Base-by-base conservation (phyloP, 2,113 vertebrate genomes). In the Tachysurus vachellii region DNA sequence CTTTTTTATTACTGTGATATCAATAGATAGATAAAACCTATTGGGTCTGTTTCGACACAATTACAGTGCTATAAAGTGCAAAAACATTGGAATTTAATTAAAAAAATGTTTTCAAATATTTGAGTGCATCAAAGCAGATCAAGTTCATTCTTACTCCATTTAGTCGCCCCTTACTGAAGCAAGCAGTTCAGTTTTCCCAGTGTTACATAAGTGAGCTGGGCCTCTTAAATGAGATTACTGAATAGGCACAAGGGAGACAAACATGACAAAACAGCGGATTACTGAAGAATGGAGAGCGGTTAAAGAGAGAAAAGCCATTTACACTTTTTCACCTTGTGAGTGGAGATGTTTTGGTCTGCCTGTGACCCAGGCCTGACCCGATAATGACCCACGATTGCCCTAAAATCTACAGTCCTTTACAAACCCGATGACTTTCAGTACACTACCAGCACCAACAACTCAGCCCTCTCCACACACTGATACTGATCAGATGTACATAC, bases 221-320 rank as follows among this genome's bases (percentile, higher is more conserved):
- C 88, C 86, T 89, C 86, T 85, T 76, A 91, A 91, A 91, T 86
- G 77, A 91, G 88, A 91, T 91, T 91, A 91, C 82, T 70, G 70
- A 47, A 79, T 77, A 88, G 88, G 85, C 82, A 85, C 76, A 85
- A 70, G 82, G 82, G 87, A 85, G 80, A 86, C 61, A 76, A 84
- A 86, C 88, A 89, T 86, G 84, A 89, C 90, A 89, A 88, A 91
- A 86, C 84, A 86, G 85, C 68, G 84, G 86, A 89, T 91, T 89
- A 84, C 73, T 77, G 75, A 82, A 90, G 85, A 90, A 86, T 87
- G 87, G 85, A 85, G 68, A 23, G 66, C 84, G 84, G 81, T 84
- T 89, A 84, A 75, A 86, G 86, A 88, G 85, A 76, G 87, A 90
- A 86, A 76, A 86, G 82, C 66, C 82, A 84, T 88, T 90, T 86